These are phyloP conservation scores for Zygogramma bicolorata DNA, from an alignment of 2,888 invertebrate species.

Conservation along the genomic window DNA sequence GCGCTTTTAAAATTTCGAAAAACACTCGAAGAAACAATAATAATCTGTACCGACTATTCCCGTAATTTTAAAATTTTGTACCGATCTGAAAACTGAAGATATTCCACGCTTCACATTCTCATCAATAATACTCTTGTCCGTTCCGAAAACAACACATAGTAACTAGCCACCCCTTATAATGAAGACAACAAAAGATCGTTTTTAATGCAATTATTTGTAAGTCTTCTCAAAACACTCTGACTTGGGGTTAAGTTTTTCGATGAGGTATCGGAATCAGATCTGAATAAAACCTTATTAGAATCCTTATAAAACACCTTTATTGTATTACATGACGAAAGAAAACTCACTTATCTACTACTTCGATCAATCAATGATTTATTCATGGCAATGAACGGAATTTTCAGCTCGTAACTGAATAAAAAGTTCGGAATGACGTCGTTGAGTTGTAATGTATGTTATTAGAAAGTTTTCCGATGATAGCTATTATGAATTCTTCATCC, in stretches of 20 bases:
- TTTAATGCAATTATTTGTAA: constrained; percentile 43
- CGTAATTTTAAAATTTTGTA: no score
- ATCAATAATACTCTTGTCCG: no score
- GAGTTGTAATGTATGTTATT: constrained; percentile 28
- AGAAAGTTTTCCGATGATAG: constrained; percentile 23
- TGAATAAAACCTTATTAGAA: constrained; percentile 50
- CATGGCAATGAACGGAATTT: constrained; percentile 10
- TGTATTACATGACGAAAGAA: constrained; percentile 36
- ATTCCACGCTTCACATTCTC: no score
- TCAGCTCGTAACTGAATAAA: constrained; percentile 18
- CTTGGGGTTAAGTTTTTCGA: constrained; percentile 59
- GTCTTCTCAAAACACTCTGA: constrained; percentile 57
- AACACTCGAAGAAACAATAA: no score
- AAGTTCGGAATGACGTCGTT: constrained; percentile 21
- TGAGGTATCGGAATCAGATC: constrained; percentile 57
- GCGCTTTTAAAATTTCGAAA: no score
- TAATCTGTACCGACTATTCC: no score
- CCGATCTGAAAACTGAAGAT: no score
- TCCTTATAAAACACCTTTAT: constrained; percentile 40
- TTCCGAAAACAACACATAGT: no score
- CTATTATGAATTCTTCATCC: constrained; percentile 34
- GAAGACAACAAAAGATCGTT: neutral
- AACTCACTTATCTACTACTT: constrained; percentile 27
- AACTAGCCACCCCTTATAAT: no score
- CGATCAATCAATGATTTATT: constrained; percentile 17